phyloP scores from a whole-genome alignment of 2,797 vertebrate genomes.

The Otolemur crassicaudatus region DNA sequence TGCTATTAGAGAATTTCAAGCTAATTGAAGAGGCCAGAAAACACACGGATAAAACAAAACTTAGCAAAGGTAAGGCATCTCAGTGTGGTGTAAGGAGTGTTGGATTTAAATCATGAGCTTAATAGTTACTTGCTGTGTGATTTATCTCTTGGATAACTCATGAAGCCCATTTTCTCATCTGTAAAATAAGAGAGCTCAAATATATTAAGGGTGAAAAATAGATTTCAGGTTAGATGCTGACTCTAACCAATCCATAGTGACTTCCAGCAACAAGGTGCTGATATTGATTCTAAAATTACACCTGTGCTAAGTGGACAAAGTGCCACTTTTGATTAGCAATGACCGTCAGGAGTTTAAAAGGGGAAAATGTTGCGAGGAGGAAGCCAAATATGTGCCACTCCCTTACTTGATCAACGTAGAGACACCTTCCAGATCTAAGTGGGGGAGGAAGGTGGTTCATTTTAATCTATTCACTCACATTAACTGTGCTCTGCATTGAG shows the following conservation, averaged over 20 bases:
- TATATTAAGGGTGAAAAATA: background rate
- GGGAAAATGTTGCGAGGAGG: background rate
- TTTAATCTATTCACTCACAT: background rate
- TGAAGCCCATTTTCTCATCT: background rate
- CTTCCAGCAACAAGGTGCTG: background rate
- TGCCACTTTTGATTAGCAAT: background rate
- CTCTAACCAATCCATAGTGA: background rate
- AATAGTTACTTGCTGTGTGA: background rate
- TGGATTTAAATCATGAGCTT: background rate
- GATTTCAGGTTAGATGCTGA: slow-evolving; percentile 10
- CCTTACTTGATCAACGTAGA: background rate
- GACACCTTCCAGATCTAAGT: background rate
- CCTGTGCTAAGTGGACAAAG: background rate
- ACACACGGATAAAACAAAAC: slow-evolving; percentile 20
- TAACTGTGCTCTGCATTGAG: background rate
- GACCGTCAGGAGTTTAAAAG: background rate
- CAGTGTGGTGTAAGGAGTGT: background rate
- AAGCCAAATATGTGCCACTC: background rate
- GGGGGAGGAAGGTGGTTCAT: background rate
- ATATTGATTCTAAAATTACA: slow-evolving; percentile 26
- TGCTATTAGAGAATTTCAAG: background rate
- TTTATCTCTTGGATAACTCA: background rate
- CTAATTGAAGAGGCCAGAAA: background rate
- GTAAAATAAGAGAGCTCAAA: background rate
- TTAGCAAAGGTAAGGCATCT: background rate